Evolutionary conservation across 2,113 vertebrate genomes (phyloP).

Genomic region (Asarcornis scutulata): DNA sequence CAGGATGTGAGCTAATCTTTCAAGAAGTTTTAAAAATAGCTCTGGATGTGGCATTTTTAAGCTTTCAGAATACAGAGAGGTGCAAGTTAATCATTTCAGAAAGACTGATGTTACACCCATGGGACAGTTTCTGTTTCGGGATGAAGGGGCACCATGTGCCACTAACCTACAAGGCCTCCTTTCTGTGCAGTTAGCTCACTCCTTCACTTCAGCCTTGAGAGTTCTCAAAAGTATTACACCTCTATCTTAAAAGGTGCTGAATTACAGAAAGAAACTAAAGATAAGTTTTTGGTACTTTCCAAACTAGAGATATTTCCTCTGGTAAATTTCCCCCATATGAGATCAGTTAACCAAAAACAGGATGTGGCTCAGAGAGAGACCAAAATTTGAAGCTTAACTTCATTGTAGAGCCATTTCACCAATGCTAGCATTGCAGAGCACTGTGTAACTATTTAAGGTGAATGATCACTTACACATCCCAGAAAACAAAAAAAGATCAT

Average conservation of each 20-base stretch:
- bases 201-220: not conserved
- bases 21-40: not conserved
- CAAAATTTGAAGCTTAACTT: slow-evolving; percentile 26
- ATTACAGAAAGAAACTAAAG: slow-evolving; percentile 66
- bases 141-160: not conserved
- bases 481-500: not conserved
- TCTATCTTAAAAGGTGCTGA: slow-evolving; percentile 67
- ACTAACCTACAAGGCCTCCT: not conserved
- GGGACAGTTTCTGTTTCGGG: not conserved
- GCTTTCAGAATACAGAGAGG: not conserved
- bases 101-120: not conserved
- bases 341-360: slow-evolving; percentile 81
- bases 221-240: slow-evolving; percentile 25
- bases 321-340: slow-evolving; percentile 79
- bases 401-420: not conserved
- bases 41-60: not conserved
- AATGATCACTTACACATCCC: not conserved
- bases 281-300: slow-evolving; percentile 84
- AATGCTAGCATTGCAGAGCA: not conserved
- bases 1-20: not conserved
- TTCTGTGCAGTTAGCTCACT: not conserved
- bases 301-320: slow-evolving; percentile 78
- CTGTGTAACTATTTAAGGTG: not conserved
- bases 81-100: not conserved
- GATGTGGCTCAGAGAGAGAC: slow-evolving; percentile 74